phyloP scores from a whole-genome alignment of 2,888 invertebrate genomes.

The Aradus depressus region DNA sequence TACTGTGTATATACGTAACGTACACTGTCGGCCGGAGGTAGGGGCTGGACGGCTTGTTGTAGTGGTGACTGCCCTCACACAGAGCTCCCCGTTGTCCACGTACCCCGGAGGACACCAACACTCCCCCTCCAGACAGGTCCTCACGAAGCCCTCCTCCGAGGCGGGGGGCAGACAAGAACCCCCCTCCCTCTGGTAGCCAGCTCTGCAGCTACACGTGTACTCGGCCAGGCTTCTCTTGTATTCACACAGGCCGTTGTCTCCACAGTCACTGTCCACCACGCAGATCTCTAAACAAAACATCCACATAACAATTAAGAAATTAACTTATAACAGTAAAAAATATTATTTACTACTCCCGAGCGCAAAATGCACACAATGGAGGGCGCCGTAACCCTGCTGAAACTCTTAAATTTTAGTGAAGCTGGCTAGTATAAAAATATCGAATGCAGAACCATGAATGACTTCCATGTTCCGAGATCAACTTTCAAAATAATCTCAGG shows the following conservation, averaged over 20 bases:
- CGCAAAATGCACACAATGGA: too few relatives aligned
- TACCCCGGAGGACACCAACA: slow-evolving; percentile 44
- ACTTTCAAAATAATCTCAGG: too few relatives aligned
- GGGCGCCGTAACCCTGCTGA: too few relatives aligned
- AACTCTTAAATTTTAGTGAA: too few relatives aligned
- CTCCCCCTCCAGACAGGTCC: slow-evolving; percentile 24
- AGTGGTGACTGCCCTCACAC: slow-evolving; percentile 32
- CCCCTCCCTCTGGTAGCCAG: slow-evolving; percentile 44
- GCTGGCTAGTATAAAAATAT: too few relatives aligned
- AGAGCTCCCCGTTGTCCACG: slow-evolving; percentile 42
- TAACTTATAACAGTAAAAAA: too few relatives aligned
- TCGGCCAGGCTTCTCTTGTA: slow-evolving; percentile 35
- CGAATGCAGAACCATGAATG: too few relatives aligned
- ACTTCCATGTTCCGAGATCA: too few relatives aligned
- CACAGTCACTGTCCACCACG: slow-evolving; percentile 52
- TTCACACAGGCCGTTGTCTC: slow-evolving; percentile 56
- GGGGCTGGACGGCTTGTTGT: too few relatives aligned
- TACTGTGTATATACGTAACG: not conserved
- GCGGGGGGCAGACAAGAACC: not conserved
- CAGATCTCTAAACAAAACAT: slow-evolving; percentile 44
- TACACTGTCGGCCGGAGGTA: too few relatives aligned
- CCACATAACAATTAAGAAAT: not conserved
- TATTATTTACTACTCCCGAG: too few relatives aligned
- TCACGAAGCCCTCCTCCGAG: slow-evolving; percentile 35
- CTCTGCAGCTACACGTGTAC: slow-evolving; percentile 42